Percentiles rank a stretch among this genome's conserved stretches.
phyloP scores from a whole-genome alignment of 1,140 invertebrate species.

The Sitophilus oryzae region DNA sequence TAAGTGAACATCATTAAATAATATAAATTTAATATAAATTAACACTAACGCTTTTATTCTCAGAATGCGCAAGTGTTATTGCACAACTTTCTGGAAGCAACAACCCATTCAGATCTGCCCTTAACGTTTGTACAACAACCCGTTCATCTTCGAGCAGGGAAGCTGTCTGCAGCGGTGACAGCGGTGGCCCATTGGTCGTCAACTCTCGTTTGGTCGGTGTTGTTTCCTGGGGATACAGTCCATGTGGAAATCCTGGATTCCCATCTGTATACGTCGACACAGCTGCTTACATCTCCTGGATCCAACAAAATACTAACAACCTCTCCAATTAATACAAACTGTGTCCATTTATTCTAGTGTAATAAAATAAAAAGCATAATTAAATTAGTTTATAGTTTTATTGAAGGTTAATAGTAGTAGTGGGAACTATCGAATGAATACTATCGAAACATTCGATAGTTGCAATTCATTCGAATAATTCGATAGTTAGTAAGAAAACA shows the following conservation, averaged over 20 bases:
- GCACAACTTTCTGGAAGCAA: slow-evolving; percentile 8
- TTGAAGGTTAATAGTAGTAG: too few relatives aligned
- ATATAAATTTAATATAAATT: too few relatives aligned
- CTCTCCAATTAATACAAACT: too few relatives aligned
- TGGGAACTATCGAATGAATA: too few relatives aligned
- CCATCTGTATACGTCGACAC: slow-evolving; percentile 69
- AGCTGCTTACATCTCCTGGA: slow-evolving; percentile 43
- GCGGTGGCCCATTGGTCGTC: too few relatives aligned
- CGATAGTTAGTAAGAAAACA: too few relatives aligned
- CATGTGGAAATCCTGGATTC: slow-evolving; percentile 55
- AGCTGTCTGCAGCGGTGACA: slow-evolving; percentile 52
- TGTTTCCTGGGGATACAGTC: slow-evolving; percentile 67
- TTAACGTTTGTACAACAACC: slow-evolving; percentile 57
- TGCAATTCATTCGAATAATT: too few relatives aligned
- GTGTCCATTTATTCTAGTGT: too few relatives aligned
- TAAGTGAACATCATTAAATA: neutral
- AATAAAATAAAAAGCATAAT: too few relatives aligned
- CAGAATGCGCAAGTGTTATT: slow-evolving; percentile 31
- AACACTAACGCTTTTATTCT: neutral
- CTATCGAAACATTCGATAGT: too few relatives aligned
- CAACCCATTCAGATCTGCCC: slow-evolving; percentile 33
- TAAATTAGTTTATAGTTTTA: too few relatives aligned
- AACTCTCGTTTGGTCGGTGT: slow-evolving; percentile 50
- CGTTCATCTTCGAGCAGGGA: slow-evolving; percentile 45
- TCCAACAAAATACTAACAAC: neutral